Percentiles rank a stretch among this genome's conserved stretches.
These are phyloP conservation scores for Plodia interpunctella DNA, from an alignment of 1,140 invertebrate genomes.

Conservation along the genomic window DNA sequence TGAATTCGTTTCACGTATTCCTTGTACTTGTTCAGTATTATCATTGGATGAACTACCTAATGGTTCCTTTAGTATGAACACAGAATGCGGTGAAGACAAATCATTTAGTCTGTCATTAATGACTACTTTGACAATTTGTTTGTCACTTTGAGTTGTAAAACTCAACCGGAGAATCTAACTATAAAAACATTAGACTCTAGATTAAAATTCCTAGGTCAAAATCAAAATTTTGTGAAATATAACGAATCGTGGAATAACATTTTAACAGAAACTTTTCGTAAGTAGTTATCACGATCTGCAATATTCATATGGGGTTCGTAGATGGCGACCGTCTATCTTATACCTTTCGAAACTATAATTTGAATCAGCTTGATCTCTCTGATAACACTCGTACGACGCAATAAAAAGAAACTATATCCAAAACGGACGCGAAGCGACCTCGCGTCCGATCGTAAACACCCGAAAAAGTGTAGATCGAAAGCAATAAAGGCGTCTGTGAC, in stretches of 20 bases:
- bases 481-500: conserved; percentile 68
- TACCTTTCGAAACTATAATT: not conserved
- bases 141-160: too few relatives aligned
- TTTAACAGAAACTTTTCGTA: too few relatives aligned
- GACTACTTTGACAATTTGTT: not conserved
- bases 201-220: too few relatives aligned
- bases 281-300: not conserved
- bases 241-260: too few relatives aligned
- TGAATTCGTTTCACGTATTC: too few relatives aligned
- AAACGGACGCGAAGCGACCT: conserved; percentile 64
- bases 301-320: not conserved
- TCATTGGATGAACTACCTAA: too few relatives aligned
- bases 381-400: conserved; percentile 12
- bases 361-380: not conserved
- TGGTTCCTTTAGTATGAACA: too few relatives aligned
- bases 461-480: conserved; percentile 68
- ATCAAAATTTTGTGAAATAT: too few relatives aligned
- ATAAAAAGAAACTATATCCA: conserved; percentile 50
- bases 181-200: too few relatives aligned
- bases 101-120: not conserved
- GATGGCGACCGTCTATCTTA: not conserved
- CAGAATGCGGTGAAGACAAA: too few relatives aligned
- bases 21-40: too few relatives aligned
- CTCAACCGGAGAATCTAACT: too few relatives aligned
- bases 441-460: conserved; percentile 60